Conservation (phyloP, 2,113 vertebrate species). For the Todiramphus saurophagus region DNA sequence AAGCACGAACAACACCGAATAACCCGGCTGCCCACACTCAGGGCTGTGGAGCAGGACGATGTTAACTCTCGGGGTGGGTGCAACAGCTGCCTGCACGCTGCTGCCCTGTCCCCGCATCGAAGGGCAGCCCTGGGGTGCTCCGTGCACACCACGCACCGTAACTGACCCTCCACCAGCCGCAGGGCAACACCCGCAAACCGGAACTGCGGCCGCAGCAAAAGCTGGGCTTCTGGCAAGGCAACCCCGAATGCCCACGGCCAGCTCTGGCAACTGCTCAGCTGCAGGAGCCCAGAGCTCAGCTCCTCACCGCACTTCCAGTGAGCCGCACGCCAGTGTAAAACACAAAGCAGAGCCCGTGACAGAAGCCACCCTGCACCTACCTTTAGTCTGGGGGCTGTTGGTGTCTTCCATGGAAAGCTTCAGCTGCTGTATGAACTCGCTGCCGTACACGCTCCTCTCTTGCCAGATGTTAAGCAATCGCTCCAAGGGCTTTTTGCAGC, state of each 20-base stretch:
- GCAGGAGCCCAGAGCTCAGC: background rate
- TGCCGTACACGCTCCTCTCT: constrained; percentile 91
- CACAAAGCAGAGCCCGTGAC: background rate
- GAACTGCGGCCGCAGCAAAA: rapidly evolving
- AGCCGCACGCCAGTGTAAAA: background rate
- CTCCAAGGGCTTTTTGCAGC: constrained; percentile 94
- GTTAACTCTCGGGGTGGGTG: background rate
- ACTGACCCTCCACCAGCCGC: background rate
- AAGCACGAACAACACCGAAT: background rate
- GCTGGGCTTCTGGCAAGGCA: background rate
- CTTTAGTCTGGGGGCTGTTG: constrained; percentile 89
- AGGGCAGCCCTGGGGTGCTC: background rate
- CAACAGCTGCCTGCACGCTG: background rate
- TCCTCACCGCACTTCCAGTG: background rate
- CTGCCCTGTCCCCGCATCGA: background rate
- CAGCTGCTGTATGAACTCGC: constrained; percentile 96
- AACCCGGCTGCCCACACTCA: background rate
- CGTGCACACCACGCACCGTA: background rate
- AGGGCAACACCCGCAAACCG: background rate
- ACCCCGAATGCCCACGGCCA: background rate
- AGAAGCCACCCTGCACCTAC: constrained; percentile 58
- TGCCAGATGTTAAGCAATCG: constrained; percentile 97
- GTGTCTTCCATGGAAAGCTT: constrained; percentile 94
- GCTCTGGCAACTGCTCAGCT: background rate
- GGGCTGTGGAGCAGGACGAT: background rate